phyloP scores from a whole-genome alignment of 2,113 vertebrate species.

The Chunga burmeisteri region DNA sequence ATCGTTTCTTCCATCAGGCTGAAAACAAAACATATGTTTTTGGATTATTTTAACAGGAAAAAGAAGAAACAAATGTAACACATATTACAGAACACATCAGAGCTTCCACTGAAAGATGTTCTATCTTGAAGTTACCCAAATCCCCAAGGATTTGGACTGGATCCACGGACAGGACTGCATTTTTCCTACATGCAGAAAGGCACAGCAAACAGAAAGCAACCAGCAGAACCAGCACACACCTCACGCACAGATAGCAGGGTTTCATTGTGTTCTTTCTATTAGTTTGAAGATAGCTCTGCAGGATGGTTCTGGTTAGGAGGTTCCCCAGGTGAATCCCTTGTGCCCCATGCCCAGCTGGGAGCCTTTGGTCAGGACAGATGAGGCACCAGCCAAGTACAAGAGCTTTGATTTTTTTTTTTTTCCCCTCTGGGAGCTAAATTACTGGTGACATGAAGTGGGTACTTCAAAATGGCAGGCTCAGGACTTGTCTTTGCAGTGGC shows the following conservation, averaged over 20 bases:
- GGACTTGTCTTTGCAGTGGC: not conserved
- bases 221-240: not conserved
- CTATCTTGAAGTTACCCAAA: not conserved
- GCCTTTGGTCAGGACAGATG: not conserved
- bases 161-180: not conserved
- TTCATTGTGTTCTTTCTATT: not conserved
- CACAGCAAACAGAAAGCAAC: not conserved
- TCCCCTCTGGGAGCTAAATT: not conserved
- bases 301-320: not conserved
- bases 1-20: not conserved
- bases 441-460: not conserved
- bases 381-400: not conserved
- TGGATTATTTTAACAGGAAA: not conserved
- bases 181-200: not conserved
- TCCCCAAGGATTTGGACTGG: not conserved
- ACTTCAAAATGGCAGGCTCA: not conserved
- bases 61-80: not conserved
- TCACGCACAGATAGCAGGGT: accelerated
- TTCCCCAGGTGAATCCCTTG: not conserved
- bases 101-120: not conserved
- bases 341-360: not conserved
- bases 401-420: not conserved
- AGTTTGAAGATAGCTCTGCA: not conserved
- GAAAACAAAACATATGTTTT: not conserved
- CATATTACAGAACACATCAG: not conserved